Evolutionary conservation across 2,113 vertebrate species (phyloP), one percentile per base, ranked within the genome.

Genomic region (Aepyceros melampus): DNA sequence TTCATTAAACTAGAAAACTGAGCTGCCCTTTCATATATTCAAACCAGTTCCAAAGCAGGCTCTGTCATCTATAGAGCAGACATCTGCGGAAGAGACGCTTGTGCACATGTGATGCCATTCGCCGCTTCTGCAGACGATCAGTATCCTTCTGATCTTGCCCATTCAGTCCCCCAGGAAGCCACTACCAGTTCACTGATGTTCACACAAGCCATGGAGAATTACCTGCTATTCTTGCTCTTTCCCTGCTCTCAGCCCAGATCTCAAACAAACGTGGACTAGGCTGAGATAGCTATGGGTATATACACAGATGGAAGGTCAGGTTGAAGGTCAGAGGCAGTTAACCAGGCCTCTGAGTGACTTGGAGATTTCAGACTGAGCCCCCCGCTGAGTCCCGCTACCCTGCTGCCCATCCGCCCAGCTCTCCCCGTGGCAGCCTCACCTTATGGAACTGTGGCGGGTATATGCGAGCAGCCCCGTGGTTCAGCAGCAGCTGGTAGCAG

Each of bases 391-490:
- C 82, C 49, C 10, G 16, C 6, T 2, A 12, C n/a, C 14, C 58
- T 2, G 43, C 49, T 23, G 10, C 17, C 49, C 29, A 51, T 4
- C 0, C 1, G 51, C 10, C 1, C 7, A 3, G 19, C 3, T 27
- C 36, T 56, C 4, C 7, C 21, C 21, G 5, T 7, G 82, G 45
- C 15, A 13, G 13, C 14, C 74, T 98, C 97, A 99, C 99, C 99
- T 99, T 99, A 94, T 99, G 99, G 98, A 99, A 99, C 93, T 99
- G 99, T 1, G 99, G 99, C 0, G 99, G 99, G 98, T 99, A 99
- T 92, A 99, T 99, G 16, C 99, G 98, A 0, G 99, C 99, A 8
- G 99, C 99, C 12, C 99, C 99, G 0, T 99, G 98, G 97, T 99
- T 99, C 49, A 99, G 98, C 5, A 99, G 99, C 89, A 99, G 99